These are phyloP conservation scores for Drosophila colorata DNA, from an alignment of 2,888 invertebrate genomes.

Conservation along the genomic window DNA sequence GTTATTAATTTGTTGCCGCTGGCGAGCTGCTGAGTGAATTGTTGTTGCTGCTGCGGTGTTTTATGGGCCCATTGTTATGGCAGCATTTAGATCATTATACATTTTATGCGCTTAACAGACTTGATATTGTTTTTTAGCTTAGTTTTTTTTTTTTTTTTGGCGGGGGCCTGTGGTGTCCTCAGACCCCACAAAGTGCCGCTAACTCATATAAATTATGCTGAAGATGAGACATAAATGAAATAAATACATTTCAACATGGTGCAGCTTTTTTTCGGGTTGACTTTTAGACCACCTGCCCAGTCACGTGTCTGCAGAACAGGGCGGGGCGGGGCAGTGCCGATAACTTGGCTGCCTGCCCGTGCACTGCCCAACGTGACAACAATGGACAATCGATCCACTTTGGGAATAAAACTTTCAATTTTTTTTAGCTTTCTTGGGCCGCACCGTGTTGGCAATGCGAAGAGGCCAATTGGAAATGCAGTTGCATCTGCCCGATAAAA, in stretches of 20 bases:
- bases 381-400: slow-evolving; percentile 42
- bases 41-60: slow-evolving; percentile 41
- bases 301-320: neutral
- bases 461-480: slow-evolving; percentile 20
- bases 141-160: slow-evolving; percentile 5
- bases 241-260: slow-evolving; percentile 39
- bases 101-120: slow-evolving; percentile 22
- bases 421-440: slow-evolving; percentile 15
- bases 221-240: slow-evolving; percentile 8
- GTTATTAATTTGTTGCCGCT: slow-evolving; percentile 66
- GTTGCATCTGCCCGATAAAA: slow-evolving; percentile 45
- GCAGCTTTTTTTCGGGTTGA: slow-evolving; percentile 21
- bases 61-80: slow-evolving; percentile 71
- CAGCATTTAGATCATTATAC: slow-evolving; percentile 59
- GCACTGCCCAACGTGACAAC: slow-evolving; percentile 57
- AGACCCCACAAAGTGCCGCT: slow-evolving; percentile 29
- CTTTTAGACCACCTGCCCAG: slow-evolving; percentile 12
- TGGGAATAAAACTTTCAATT: slow-evolving; percentile 59
- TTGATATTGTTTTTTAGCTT: slow-evolving; percentile 8
- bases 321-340: slow-evolving; percentile 16
- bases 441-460: slow-evolving; percentile 38
- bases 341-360: slow-evolving; percentile 50
- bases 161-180: slow-evolving; percentile 7
- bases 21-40: slow-evolving; percentile 43
- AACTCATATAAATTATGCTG: slow-evolving; percentile 1